Evolutionary conservation across 2,797 vertebrate genomes (phyloP).

Genomic region (Eulemur mongoz): DNA sequence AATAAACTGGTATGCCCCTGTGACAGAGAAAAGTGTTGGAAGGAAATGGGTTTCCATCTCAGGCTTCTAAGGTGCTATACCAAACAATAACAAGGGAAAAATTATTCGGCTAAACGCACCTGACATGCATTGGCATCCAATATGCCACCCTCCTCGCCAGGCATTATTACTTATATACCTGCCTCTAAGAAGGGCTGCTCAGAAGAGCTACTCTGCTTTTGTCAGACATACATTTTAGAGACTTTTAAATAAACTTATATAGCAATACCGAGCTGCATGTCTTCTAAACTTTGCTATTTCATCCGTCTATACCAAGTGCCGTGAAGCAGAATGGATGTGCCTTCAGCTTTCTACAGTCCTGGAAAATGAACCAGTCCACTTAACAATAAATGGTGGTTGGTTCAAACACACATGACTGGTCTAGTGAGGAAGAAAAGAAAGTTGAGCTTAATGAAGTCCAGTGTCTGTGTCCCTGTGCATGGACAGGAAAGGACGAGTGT

Average conservation of each 20-base stretch:
- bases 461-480: constrained; percentile 78
- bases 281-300: constrained; percentile 78
- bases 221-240: constrained; percentile 73
- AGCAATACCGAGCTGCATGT: constrained; percentile 68
- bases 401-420: constrained; percentile 81
- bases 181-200: constrained; percentile 34
- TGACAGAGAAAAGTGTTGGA: constrained; percentile 56
- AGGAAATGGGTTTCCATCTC: constrained; percentile 57
- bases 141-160: constrained; percentile 61
- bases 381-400: constrained; percentile 84
- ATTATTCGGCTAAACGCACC: constrained; percentile 69
- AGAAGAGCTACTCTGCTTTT: constrained; percentile 70
- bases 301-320: constrained; percentile 80
- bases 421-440: constrained; percentile 77
- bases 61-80: constrained; percentile 61
- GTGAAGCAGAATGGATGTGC: constrained; percentile 81
- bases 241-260: constrained; percentile 80
- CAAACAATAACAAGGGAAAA: constrained; percentile 70
- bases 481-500: constrained; percentile 87
- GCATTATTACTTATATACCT: constrained; percentile 76
- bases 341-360: constrained; percentile 64
- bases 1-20: constrained; percentile 10
- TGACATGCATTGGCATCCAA: constrained; percentile 55
- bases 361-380: constrained; percentile 85
- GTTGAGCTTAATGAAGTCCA: constrained; percentile 84